Base-by-base conservation (phyloP, 2,888 invertebrate genomes). In the Diplolepis rosae region DNA sequence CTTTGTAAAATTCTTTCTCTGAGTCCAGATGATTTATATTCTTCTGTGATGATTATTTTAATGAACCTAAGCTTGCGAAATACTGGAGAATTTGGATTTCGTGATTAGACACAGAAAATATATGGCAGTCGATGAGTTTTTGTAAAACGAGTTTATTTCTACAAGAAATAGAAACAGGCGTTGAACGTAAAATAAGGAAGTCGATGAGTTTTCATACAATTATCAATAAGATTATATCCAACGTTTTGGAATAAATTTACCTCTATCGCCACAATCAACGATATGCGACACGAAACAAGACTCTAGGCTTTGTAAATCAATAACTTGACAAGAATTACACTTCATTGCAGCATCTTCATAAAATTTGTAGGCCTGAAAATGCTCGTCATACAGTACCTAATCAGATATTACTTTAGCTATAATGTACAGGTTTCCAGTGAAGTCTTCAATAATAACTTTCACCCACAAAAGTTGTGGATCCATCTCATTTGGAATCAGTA, bases 311-410 rank as follows among this genome's bases (percentile, higher is more conserved):
- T 9, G 70, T 65, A 65, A 54, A 66, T 54, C 30, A 28, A 69
- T 42, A 66, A 50, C 51, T 45, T 51, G 70, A 68, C 75, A 75
- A 13, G 27, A 65, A n/a, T 39, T 65, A 24, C 65, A 68, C 22
- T 56, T 11, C 18, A n/a, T 15, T 39, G 66, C 30, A n/a, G 67
- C 66, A 52, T 51, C 54, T 27, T 65, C 28, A 70, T 35, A 22
- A 52, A 66, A 15, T 35, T 27, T 22, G 52, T 71, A 73, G 7
- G 67, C 68, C 69, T 75, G 75, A 50, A 56, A 75, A 71, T 75
- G 75, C 11, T 66, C 67, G 56, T 73, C 71, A 67, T 70, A 75
- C 30, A 54, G 30, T 4, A 52, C 66, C 15, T 52, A 75, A 15
- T 70, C 56, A 13, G 70, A 69, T 11, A 75, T 28, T 27, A 71